These are phyloP conservation scores for Ctenomys sociabilis DNA, from an alignment of 2,113 vertebrate genomes.

Conservation along the genomic window DNA sequence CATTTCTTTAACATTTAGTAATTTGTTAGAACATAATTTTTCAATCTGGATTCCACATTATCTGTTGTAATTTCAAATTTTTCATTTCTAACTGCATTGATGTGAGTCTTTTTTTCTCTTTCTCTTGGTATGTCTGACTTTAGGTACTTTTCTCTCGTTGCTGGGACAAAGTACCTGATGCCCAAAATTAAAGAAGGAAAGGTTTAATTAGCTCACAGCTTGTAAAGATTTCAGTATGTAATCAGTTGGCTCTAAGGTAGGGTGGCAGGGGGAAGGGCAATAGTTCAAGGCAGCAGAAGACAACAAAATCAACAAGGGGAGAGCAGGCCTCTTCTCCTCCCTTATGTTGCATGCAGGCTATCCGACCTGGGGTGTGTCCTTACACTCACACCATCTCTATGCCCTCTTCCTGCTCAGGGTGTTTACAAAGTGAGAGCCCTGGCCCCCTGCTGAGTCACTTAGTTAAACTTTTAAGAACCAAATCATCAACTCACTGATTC, in stretches of 20 bases:
- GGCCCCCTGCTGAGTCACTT: neutral
- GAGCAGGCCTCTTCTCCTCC: neutral
- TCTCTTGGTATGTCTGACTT: neutral
- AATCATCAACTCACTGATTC: neutral
- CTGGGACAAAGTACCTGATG: neutral
- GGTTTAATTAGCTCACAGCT: neutral
- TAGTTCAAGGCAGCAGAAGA: neutral
- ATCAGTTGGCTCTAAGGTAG: neutral
- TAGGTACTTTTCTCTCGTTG: neutral
- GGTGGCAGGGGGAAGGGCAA: neutral
- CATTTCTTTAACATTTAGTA: neutral
- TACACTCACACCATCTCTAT: neutral
- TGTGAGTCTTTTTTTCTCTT: neutral
- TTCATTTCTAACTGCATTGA: neutral
- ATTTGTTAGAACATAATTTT: neutral
- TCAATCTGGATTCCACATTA: neutral
- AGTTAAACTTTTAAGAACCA: neutral
- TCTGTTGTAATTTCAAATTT: neutral
- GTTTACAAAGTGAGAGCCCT: neutral
- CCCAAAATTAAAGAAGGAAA: neutral
- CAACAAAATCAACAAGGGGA: neutral
- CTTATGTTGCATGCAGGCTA: neutral
- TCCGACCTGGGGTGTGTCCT: neutral
- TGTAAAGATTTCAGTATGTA: neutral
- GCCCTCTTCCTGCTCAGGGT: neutral